Evolutionary conservation across 2,888 invertebrate species (phyloP), one percentile per base, ranked within the genome.

Genomic region (Ormia ochracea): DNA sequence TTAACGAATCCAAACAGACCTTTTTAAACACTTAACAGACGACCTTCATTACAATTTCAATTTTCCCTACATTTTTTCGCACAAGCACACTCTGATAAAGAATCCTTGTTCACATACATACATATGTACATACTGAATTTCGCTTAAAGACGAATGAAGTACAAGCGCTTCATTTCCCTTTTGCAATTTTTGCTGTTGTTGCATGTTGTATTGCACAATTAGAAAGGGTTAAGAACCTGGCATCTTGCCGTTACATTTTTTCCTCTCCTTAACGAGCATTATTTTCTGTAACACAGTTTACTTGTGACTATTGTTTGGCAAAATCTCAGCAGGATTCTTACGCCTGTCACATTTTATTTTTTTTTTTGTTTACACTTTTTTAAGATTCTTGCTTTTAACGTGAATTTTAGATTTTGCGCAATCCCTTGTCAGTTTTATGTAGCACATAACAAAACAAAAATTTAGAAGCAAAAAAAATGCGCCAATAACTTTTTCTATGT

Each of bases 41-140:
- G 80, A 80, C 80, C 80, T 80, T 80, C 76, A 80, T 63, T 66
- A 70, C 61, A 70, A 72, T 66, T 78, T 61, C 41, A 43, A 50
- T 59, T 66, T 70, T 77, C 43, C 52, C 52, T 54, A 43, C 43
- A 50, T 65, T 70, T 72, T 59, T 31, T 52, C 7, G 41, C 48
- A 10, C 19, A 38, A 10, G 38, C n/a, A 26, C 23, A 70, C 21
- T 31, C 43, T 33, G 17, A 72, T 7, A 48, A 43, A 58, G n/a
- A n/a, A n/a, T n/a, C n/a, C n/a, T n/a, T n/a, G n/a, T n/a, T n/a
- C 17, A 31, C 43, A 43, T n/a, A 31, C n/a, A 38, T 28, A 36
- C 33, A 36, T 41, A 36, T 23, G 31, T 72, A 23, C 5, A 14
- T 31, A n/a, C 28, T 10, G 38, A 19, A 48, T 65, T 56, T 58